Percentiles rank a stretch among this genome's conserved stretches.
Conservation (phyloP, 92 coral and sea anemone species). For the Heliopora coerulea region DNA sequence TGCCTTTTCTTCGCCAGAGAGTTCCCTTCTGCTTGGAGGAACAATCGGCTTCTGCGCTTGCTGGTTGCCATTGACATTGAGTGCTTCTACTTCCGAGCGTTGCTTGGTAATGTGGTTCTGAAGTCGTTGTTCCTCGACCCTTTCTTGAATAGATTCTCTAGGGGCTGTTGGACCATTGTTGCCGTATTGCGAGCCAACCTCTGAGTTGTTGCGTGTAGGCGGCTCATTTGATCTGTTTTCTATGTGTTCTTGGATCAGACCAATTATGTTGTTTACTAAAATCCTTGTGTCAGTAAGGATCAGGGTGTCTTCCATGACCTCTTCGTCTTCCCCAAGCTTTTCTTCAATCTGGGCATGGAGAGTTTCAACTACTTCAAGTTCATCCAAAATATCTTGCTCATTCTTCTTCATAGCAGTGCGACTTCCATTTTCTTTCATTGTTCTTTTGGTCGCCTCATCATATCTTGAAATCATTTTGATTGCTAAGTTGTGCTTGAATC, state of each 20-base stretch:
- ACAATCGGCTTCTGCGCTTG: not conserved
- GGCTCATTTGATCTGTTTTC: not conserved
- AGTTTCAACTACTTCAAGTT: not conserved
- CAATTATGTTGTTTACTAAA: conserved; percentile 9
- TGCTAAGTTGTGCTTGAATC: not conserved
- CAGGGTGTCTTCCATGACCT: not conserved
- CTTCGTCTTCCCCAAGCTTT: not conserved
- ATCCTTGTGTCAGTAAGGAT: not conserved
- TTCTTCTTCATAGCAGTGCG: conserved; percentile 9
- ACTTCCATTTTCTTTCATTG: not conserved
- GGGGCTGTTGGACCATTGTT: not conserved
- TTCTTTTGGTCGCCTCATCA: conserved; percentile 1
- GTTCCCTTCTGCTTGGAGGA: not conserved
- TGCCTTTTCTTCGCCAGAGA: not conserved
- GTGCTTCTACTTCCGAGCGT: not conserved
- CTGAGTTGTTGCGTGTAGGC: not conserved
- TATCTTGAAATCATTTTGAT: conserved; percentile 8
- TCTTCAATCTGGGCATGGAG: conserved; percentile 25
- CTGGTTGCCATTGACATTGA: not conserved
- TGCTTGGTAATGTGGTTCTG: not conserved
- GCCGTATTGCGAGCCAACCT: conserved; percentile 1
- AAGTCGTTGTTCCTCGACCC: not conserved
- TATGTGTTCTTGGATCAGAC: conserved; percentile 12
- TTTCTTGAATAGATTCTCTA: not conserved
- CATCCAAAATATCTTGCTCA: not conserved